Evolutionary conservation across 2,113 vertebrate species (phyloP).

Genomic region (Corvus hawaiiensis): DNA sequence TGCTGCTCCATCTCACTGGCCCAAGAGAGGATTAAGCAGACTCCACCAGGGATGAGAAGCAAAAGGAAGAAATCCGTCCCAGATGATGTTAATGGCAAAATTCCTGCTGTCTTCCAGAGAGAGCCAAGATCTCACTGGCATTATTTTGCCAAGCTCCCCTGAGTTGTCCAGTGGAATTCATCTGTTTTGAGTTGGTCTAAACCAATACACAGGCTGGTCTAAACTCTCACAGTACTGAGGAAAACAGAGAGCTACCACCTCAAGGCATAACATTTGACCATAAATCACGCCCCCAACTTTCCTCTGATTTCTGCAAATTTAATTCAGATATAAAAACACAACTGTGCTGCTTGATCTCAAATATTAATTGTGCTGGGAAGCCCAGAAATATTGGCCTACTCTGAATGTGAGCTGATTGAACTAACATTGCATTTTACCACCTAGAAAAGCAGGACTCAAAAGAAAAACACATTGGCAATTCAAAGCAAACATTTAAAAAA

Average conservation of each 20-base stretch:
- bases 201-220: not conserved
- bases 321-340: not conserved
- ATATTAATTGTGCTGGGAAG: not conserved
- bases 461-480: not conserved
- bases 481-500: not conserved
- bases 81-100: not conserved
- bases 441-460: not conserved
- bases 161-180: not conserved
- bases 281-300: not conserved
- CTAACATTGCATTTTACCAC: not conserved
- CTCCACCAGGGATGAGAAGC: not conserved
- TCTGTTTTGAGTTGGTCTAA: not conserved
- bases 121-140: not conserved
- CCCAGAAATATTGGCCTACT: not conserved
- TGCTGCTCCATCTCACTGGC: not conserved
- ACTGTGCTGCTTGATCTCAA: not conserved
- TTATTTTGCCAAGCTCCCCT: not conserved
- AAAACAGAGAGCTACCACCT: not conserved
- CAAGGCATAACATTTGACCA: not conserved
- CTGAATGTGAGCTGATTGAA: not conserved
- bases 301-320: not conserved
- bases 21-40: not conserved
- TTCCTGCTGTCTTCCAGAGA: not conserved
- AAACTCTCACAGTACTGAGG: not conserved
- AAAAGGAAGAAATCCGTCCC: not conserved